These are phyloP conservation scores for Lycocerus yunnanus DNA, from an alignment of 2,888 invertebrate genomes.

Conservation along the genomic window DNA sequence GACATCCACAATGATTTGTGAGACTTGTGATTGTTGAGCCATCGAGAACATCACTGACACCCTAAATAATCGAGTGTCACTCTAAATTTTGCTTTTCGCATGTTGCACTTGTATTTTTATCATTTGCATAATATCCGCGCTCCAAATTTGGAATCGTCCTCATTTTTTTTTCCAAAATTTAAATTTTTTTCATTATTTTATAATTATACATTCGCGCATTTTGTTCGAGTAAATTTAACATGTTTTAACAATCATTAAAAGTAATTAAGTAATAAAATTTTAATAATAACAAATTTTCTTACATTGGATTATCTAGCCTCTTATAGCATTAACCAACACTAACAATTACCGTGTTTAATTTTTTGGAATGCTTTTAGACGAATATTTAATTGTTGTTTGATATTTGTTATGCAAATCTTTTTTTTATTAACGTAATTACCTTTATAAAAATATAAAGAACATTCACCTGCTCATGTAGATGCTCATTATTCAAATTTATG, in stretches of 20 bases:
- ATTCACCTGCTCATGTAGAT: background rate
- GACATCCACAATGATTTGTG: constrained; percentile 54
- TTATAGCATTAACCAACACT: background rate
- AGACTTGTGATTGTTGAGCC: constrained; percentile 42
- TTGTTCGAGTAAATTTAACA: constrained; percentile 1
- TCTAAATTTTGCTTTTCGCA: constrained; percentile 41
- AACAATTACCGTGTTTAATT: constrained; percentile 1
- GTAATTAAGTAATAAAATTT: background rate
- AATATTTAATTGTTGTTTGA: background rate
- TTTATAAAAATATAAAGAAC: background rate
- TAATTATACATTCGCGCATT: background rate
- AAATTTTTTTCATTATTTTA: background rate
- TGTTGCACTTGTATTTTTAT: constrained; percentile 46
- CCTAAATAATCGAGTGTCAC: constrained; percentile 48
- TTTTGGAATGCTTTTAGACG: background rate
- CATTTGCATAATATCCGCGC: constrained; percentile 14
- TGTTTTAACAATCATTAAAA: background rate
- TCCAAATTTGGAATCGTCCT: background rate
- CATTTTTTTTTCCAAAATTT: background rate
- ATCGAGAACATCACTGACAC: constrained; percentile 40
- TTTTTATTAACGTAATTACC: background rate
- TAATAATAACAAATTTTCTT: background rate
- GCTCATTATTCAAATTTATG: background rate
- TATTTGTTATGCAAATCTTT: background rate
- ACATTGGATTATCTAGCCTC: background rate